Percentiles rank a stretch among this genome's conserved stretches.
Evolutionary conservation across 2,113 vertebrate species (phyloP).

Genomic region (Cardinalis cardinalis): DNA sequence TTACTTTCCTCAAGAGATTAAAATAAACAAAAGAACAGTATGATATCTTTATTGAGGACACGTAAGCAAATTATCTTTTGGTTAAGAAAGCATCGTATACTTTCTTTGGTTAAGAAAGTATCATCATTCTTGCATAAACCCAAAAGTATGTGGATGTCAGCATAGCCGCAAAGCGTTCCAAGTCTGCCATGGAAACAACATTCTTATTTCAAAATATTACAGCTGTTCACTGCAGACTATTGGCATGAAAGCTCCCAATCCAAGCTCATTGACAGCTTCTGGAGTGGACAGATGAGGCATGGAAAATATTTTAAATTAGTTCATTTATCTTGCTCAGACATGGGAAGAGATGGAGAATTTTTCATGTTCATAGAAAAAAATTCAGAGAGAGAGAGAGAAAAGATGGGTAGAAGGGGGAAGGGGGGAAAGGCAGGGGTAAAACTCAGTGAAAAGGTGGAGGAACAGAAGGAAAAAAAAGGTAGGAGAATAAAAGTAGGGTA

Average conservation of each 20-base stretch:
- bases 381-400: neutral
- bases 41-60: neutral
- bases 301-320: conserved; percentile 76
- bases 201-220: conserved; percentile 53
- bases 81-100: neutral
- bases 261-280: conserved; percentile 65
- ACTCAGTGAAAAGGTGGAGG: neutral
- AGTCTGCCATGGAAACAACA: conserved; percentile 49
- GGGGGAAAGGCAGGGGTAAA: neutral
- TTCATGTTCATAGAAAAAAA: conserved; percentile 29
- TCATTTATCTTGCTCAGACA: conserved; percentile 75
- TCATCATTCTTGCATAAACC: conserved; percentile 16
- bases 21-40: neutral
- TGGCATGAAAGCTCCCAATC: conserved; percentile 56
- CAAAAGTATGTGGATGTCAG: conserved; percentile 22
- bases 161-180: neutral
- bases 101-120: neutral
- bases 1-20: neutral
- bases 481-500: neutral
- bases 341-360: conserved; percentile 51
- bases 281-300: conserved; percentile 72
- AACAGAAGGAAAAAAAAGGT: neutral
- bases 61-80: neutral
- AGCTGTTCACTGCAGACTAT: conserved; percentile 21
- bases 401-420: neutral